Base-by-base conservation (phyloP, 2,113 vertebrate genomes). In the Stomatorhinus ivindoensis region DNA sequence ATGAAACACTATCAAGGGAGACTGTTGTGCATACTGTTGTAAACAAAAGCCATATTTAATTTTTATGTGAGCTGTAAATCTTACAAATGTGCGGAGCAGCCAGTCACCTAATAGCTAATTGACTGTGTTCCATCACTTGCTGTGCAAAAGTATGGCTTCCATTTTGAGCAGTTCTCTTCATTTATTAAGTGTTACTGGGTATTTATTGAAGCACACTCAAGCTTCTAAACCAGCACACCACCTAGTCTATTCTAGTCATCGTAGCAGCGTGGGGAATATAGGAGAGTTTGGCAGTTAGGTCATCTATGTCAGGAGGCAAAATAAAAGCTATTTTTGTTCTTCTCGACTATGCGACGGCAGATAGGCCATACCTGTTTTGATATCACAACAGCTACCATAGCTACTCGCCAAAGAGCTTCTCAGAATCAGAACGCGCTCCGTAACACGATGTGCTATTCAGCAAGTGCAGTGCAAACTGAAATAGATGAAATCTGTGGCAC, bases 241-340 rank as follows among this genome's bases (percentile, higher is more conserved):
- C 39, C 31, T 58, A 61, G 76, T 84, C 51, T 89, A 84, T 53
- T 44, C 76, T 61, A 58, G 51, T 85, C 82, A 51, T 85, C 83
- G 24, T 89, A 94, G 93, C 94, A 93, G 91, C 90, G 8, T 93
- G 50, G 91, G 13, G 46, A 92, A 89, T 94, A 93, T 93, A 88
- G 86, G 95, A 94, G 95, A 95, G 89, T 91, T 88, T 91, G 91
- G 50, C 93, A 95, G 95, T 94, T 95, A 94, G 96, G 95, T 95
- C 94, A 94, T 91, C 19, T 46, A 87, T 94, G 93, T 94, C 95
- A 88, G 35, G 92, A 90, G 93, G 89, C 65, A 24, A 89, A 91
- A 31, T 48, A 46, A 69, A 89, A 69, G 42, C 80, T 89, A 61
- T 91, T 89, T 85, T 87, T 85, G 86, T 82, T 86, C 83, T 35